These are phyloP conservation scores for Crotalus tigris DNA, from an alignment of 2,113 vertebrate genomes.

Conservation along the genomic window DNA sequence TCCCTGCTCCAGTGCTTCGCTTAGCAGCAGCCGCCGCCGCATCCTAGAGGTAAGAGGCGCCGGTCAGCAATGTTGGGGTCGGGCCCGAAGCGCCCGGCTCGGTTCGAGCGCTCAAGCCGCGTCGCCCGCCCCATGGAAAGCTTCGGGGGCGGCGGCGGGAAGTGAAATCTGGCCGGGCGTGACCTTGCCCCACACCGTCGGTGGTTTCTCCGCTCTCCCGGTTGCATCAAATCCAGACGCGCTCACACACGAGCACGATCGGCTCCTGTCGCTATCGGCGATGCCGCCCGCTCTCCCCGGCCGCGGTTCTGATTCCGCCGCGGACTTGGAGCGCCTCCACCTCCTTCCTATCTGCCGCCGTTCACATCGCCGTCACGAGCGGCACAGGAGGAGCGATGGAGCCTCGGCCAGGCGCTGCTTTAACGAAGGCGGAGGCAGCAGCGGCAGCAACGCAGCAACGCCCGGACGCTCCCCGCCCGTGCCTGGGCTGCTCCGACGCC, in stretches of 20 bases:
- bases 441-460: neutral
- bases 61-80: neutral
- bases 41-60: neutral
- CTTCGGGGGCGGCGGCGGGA: neutral
- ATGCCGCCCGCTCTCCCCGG: neutral
- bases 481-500: neutral
- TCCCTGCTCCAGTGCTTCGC: constrained; percentile 1
- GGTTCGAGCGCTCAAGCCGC: constrained; percentile 1
- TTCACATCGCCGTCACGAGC: neutral
- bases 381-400: neutral
- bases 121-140: constrained; percentile 15
- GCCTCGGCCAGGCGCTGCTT: neutral
- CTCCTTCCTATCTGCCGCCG: neutral
- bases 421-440: neutral
- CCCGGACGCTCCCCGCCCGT: neutral
- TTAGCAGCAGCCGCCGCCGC: neutral
- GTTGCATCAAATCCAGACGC: neutral
- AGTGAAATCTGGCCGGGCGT: neutral
- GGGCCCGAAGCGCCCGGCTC: neutral
- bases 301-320: neutral
- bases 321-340: neutral
- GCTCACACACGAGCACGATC: neutral
- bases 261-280: neutral
- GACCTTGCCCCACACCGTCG: constrained; percentile 12
- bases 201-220: neutral